These are phyloP conservation scores for Baronia brevicornis DNA, from an alignment of 2,888 invertebrate species.

Conservation along the genomic window DNA sequence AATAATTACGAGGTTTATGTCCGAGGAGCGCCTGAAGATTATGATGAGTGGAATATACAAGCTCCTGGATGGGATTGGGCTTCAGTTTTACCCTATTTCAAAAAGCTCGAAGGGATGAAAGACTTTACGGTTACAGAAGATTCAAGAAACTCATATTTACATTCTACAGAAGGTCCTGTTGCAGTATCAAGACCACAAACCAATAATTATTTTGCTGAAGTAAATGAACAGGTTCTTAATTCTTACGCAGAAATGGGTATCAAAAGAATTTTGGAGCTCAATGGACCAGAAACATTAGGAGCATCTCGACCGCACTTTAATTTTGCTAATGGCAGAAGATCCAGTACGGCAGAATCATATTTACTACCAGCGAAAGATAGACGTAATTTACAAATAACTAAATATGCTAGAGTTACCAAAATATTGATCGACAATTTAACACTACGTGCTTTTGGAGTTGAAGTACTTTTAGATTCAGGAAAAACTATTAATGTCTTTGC, in stretches of 20 bases:
- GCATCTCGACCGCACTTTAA: slow-evolving; percentile 31
- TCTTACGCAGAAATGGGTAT: slow-evolving; percentile 33
- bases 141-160: slow-evolving; percentile 24
- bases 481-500: slow-evolving; percentile 36
- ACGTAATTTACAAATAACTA: slow-evolving; percentile 45
- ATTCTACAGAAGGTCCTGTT: slow-evolving; percentile 32
- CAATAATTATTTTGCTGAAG: slow-evolving; percentile 24
- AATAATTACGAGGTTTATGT: slow-evolving; percentile 32
- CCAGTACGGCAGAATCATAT: slow-evolving; percentile 56
- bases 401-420: slow-evolving; percentile 42
- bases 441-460: slow-evolving; percentile 39
- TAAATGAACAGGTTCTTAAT: slow-evolving; percentile 24
- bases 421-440: slow-evolving; percentile 40
- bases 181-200: slow-evolving; percentile 28
- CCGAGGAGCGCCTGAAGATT: slow-evolving; percentile 33
- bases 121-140: slow-evolving; percentile 25
- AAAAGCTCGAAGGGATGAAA: slow-evolving; percentile 33
- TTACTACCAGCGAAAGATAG: slow-evolving; percentile 34
- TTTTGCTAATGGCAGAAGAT: slow-evolving; percentile 44
- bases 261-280: slow-evolving; percentile 28
- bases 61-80: slow-evolving; percentile 35
- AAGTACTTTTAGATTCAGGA: slow-evolving; percentile 31
- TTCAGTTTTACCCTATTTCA: slow-evolving; percentile 30
- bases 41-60: slow-evolving; percentile 28
- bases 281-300: slow-evolving; percentile 29